A percentile compares a stretch with the other conserved stretches of the same genome.
phyloP scores from a whole-genome alignment of 2,797 vertebrate genomes.

The Esox masquinongy region DNA sequence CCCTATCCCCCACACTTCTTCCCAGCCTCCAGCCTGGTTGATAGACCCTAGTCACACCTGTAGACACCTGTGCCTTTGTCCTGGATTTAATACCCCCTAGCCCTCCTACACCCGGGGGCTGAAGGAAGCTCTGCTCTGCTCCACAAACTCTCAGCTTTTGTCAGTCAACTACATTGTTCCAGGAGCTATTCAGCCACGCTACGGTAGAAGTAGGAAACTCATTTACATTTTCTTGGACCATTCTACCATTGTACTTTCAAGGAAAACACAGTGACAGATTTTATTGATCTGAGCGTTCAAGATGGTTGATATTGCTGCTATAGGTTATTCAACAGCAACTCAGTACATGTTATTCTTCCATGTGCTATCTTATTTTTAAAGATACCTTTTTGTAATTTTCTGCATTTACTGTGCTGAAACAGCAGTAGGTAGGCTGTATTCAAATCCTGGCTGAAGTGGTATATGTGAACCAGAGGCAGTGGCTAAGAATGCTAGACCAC shows the following conservation, averaged over 20 bases:
- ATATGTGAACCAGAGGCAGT: too few relatives aligned
- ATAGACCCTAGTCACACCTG: slow-evolving; percentile 69
- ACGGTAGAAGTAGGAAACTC: slow-evolving; percentile 53
- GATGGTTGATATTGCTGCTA: not conserved
- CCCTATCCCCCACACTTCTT: not conserved
- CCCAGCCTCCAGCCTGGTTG: slow-evolving; percentile 24
- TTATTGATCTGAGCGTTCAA: not conserved
- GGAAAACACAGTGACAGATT: not conserved
- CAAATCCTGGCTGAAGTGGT: not conserved
- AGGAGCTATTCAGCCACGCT: slow-evolving; percentile 47
- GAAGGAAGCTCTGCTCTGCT: slow-evolving; percentile 30
- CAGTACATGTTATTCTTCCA: not conserved
- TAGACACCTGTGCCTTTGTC: slow-evolving; percentile 80
- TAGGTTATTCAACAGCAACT: not conserved
- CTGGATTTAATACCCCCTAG: slow-evolving; percentile 34
- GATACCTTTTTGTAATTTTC: too few relatives aligned
- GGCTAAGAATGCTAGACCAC: too few relatives aligned
- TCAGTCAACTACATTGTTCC: slow-evolving; percentile 57
- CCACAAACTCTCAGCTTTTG: slow-evolving; percentile 47
- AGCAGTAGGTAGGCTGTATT: too few relatives aligned
- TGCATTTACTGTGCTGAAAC: too few relatives aligned
- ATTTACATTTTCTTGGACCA: slow-evolving; percentile 52
- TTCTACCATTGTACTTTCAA: slow-evolving; percentile 30
- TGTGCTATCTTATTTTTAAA: slow-evolving; percentile 20
- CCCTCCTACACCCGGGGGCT: slow-evolving; percentile 33